Evolutionary conservation across 2,888 invertebrate genomes (phyloP).

Genomic region (Spodoptera exigua): DNA sequence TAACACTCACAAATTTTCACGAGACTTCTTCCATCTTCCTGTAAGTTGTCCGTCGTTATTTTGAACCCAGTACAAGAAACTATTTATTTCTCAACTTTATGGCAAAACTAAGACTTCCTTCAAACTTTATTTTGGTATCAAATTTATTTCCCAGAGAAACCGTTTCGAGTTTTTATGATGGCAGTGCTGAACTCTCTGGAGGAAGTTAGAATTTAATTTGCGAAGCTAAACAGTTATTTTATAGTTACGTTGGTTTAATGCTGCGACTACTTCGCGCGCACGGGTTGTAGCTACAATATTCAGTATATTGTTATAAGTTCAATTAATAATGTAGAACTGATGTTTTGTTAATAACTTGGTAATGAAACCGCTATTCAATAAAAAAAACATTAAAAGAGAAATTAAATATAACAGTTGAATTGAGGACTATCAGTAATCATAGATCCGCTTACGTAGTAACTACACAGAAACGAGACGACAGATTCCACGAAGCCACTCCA

Average conservation of each 20-base stretch:
- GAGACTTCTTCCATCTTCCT: background rate
- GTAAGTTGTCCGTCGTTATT: background rate
- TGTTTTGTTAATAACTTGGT: too few species aligned
- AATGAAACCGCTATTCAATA: too few species aligned
- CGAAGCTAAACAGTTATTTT: constrained; percentile 39
- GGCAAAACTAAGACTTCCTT: constrained; percentile 17
- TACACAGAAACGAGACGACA: too few species aligned
- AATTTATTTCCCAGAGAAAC: constrained; percentile 24
- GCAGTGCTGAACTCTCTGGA: constrained; percentile 12
- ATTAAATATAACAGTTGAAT: too few species aligned
- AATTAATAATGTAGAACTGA: too few species aligned
- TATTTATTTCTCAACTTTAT: constrained; percentile 11
- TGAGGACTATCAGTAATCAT: too few species aligned
- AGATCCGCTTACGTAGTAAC: too few species aligned
- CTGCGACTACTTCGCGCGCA: constrained; percentile 22
- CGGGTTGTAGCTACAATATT: constrained; percentile 17
- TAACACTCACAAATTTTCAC: constrained; percentile 10
- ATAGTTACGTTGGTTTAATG: constrained; percentile 18
- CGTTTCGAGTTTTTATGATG: constrained; percentile 23
- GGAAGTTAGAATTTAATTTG: constrained; percentile 42
- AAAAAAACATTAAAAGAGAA: too few species aligned
- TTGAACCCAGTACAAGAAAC: background rate
- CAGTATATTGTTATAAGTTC: too few species aligned
- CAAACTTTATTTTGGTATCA: constrained; percentile 18
- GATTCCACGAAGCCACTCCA: constrained; percentile 16